Evolutionary conservation across 2,888 invertebrate species (phyloP).

Genomic region (Limnephilus auricula): DNA sequence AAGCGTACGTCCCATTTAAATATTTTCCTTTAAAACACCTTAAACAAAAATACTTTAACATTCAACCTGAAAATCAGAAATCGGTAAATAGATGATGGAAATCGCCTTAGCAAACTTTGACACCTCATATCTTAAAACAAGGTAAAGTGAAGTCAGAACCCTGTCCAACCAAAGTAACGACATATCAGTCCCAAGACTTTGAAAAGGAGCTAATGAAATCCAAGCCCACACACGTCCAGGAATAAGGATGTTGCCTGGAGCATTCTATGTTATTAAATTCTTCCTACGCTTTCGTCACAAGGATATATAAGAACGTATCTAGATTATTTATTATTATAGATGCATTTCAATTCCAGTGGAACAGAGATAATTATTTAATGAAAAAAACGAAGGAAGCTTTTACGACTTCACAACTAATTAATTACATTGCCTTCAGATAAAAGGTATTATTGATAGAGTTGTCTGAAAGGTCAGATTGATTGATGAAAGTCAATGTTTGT

Average conservation of each 20-base stretch:
- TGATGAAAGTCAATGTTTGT: neutral
- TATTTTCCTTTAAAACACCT: too few relatives aligned
- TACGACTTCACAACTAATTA: neutral
- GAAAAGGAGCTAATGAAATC: neutral
- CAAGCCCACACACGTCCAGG: neutral
- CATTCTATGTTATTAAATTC: neutral
- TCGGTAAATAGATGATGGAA: too few relatives aligned
- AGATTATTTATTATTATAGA: neutral
- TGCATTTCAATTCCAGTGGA: neutral
- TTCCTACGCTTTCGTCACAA: slow-evolving; percentile 21
- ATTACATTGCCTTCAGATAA: neutral
- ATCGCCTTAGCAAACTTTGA: too few relatives aligned
- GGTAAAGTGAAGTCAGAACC: too few relatives aligned
- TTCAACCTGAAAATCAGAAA: too few relatives aligned
- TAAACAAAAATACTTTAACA: too few relatives aligned
- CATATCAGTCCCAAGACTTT: neutral
- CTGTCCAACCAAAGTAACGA: too few relatives aligned
- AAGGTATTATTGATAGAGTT: neutral
- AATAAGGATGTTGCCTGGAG: neutral
- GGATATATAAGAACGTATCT: neutral
- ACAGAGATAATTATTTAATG: neutral
- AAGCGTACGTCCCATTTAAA: too few relatives aligned
- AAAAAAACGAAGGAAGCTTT: neutral
- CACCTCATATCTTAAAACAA: too few relatives aligned
- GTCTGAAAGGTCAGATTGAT: neutral